Evolutionary conservation across 2,888 invertebrate species (phyloP).

Genomic region (Himalopsyche japonica): DNA sequence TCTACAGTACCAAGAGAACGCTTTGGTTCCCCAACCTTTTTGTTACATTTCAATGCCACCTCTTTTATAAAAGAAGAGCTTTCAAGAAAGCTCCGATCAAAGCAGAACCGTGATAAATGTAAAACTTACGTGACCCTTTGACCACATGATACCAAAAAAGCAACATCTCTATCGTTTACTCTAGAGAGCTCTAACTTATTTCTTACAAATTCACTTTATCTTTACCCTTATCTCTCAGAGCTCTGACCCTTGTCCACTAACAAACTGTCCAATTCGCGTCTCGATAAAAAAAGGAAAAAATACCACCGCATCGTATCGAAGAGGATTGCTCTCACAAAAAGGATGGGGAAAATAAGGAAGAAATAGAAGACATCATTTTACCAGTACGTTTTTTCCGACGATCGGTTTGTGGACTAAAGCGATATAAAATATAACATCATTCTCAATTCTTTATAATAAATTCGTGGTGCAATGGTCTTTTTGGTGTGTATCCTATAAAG

Average conservation of each 20-base stretch:
- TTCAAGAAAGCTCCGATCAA: not conserved
- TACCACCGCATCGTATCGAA: not conserved
- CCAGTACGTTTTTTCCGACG: too few relatives aligned
- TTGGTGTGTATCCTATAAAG: too few relatives aligned
- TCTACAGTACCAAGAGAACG: too few relatives aligned
- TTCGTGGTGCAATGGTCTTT: too few relatives aligned
- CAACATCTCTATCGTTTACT: constrained; percentile 32
- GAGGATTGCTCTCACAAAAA: not conserved
- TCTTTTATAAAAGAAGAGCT: not conserved
- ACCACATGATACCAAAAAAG: constrained; percentile 15
- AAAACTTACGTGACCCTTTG: constrained; percentile 30
- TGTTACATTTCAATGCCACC: too few relatives aligned
- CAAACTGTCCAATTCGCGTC: constrained; percentile 36
- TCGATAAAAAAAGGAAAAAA: not conserved
- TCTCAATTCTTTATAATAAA: too few relatives aligned
- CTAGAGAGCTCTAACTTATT: constrained; percentile 39
- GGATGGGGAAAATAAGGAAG: not conserved
- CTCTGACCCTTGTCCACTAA: constrained; percentile 34
- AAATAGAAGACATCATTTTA: too few relatives aligned
- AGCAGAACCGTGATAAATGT: constrained; percentile 27
- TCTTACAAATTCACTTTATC: constrained; percentile 40
- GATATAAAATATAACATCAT: too few relatives aligned
- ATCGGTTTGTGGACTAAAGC: too few relatives aligned
- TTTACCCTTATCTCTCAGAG: constrained; percentile 13
- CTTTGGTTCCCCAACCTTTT: too few relatives aligned